Evolutionary conservation across 2,797 vertebrate genomes (phyloP).

Genomic region (Alouatta caraya): DNA sequence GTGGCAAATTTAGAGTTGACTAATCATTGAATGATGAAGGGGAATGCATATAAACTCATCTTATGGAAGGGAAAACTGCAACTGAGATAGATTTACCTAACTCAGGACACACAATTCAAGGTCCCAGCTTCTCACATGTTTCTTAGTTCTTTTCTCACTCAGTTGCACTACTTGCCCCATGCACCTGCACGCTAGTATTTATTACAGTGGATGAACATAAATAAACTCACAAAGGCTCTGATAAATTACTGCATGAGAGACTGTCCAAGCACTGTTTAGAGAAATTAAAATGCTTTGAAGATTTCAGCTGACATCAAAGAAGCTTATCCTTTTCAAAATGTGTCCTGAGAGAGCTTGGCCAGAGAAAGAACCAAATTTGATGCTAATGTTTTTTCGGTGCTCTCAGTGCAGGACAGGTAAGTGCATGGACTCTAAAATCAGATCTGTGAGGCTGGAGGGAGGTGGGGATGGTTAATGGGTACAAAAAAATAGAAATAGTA

Average conservation of each 20-base stretch:
- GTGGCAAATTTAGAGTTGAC: not conserved
- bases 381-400: not conserved
- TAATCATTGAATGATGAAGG: not conserved
- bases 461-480: not conserved
- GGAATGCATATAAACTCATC: not conserved
- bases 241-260: not conserved
- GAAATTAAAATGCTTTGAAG: not conserved
- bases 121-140: not conserved
- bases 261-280: not conserved
- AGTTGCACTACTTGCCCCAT: not conserved
- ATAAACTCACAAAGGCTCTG: not conserved
- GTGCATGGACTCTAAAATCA: not conserved
- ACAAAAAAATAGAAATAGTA: not conserved
- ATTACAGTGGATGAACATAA: not conserved
- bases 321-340: not conserved
- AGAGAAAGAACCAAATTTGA: not conserved
- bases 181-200: not conserved
- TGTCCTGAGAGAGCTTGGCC: not conserved
- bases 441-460: not conserved
- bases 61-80: not conserved
- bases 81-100: not conserved
- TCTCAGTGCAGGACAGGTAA: not conserved
- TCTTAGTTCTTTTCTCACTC: not conserved
- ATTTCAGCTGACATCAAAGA: not conserved
- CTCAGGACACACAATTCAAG: not conserved